Base-by-base conservation (phyloP, 1,140 invertebrate genomes). In the Anoplolepis gracilipes region DNA sequence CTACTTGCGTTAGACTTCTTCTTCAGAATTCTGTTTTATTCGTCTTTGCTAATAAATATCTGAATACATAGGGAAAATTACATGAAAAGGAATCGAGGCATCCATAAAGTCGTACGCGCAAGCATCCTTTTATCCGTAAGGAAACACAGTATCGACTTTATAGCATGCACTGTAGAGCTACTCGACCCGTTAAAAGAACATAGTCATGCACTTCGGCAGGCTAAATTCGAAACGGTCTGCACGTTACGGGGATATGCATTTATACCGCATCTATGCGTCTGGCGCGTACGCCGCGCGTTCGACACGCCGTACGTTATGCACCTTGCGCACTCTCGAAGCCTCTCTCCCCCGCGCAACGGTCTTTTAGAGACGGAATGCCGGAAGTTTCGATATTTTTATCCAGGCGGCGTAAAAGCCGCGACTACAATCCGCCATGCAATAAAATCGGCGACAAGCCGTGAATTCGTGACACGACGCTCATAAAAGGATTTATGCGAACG, bases 401-500 rank as follows among this genome's bases (percentile, higher is more conserved):
- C 90, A 89, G 46, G 85, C 90, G 85, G 88, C 89, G 90, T 91
- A 92, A 92, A 87, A 92, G 92, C 90, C 87, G 87, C 89, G 88
- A 86, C 90, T 89, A 88, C 88, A 92, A 92, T 92, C 88, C 87
- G 89, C 62, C 85, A 81, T 84, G 92, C 92, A 93, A 93, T 93
- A 93, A 93, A 93, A 93, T 94, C 90, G 92, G 90, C 90, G 93
- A 92, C 93, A 91, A 92, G 90, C 90, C 90, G 92, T 92, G 92
- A 93, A 93, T 93, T 93, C 91, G 92, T 90, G 90, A 93, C 92
- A 88, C 90, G 84, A 91, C 87, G 89, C 88, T 92, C 92, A 93
- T 93, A 93, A 93, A 94, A 87, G 90, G 91, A 93, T 94, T 93
- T 93, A 94, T 91, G 89, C 90, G 89, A 88, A 87, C 90, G 85